Evolutionary conservation across 2,888 invertebrate genomes (phyloP).

Genomic region (Dynastes maya): DNA sequence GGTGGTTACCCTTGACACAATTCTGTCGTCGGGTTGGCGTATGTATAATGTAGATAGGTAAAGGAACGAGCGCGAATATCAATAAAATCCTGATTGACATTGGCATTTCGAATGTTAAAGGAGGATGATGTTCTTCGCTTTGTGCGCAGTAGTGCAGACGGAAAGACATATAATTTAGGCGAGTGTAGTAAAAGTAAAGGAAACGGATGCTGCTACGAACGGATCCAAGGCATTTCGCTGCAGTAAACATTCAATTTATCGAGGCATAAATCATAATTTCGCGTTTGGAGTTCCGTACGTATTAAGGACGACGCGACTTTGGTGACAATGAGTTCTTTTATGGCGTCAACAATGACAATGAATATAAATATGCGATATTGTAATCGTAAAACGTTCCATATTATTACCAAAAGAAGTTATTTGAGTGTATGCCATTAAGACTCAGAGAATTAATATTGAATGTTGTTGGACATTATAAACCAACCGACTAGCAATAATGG

Average conservation of each 20-base stretch:
- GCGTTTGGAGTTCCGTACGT: background rate
- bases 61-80: background rate
- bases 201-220: slow-evolving; percentile 6
- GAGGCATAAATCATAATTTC: slow-evolving; percentile 13
- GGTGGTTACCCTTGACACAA: slow-evolving; percentile 39
- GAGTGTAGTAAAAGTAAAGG: background rate
- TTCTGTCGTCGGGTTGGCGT: background rate
- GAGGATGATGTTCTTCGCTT: slow-evolving; percentile 2
- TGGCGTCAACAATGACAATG: background rate
- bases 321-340: slow-evolving; percentile 2
- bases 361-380: too few species aligned
- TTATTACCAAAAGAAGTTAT: too few species aligned
- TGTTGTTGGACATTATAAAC: too few species aligned
- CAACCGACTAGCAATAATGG: too few species aligned
- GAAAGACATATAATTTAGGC: background rate
- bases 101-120: slow-evolving; percentile 31
- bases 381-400: too few species aligned
- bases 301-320: background rate
- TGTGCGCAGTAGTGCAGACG: background rate
- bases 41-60: background rate
- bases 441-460: too few species aligned
- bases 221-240: slow-evolving; percentile 19
- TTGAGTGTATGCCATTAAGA: too few species aligned
- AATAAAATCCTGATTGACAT: slow-evolving; percentile 30
- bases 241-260: background rate